phyloP scores from a whole-genome alignment of 2,888 invertebrate species.

The Cremastinae sp. region DNA sequence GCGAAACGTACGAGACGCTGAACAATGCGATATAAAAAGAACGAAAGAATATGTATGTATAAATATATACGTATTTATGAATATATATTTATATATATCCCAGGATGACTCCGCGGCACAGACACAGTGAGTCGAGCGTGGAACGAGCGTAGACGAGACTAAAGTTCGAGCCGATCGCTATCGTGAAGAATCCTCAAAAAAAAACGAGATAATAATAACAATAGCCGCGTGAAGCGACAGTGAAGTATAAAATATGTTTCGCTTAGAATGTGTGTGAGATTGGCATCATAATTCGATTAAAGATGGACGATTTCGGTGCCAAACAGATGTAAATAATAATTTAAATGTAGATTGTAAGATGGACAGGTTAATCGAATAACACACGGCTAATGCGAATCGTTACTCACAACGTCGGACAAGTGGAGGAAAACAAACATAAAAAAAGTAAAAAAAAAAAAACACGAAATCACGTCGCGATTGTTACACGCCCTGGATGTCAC shows the following conservation, averaged over 20 bases:
- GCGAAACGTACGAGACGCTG: constrained; percentile 48
- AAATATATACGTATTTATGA: neutral
- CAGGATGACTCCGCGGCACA: constrained; percentile 68
- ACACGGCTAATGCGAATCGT: constrained; percentile 38
- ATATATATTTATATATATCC: constrained; percentile 36
- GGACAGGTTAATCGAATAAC: constrained; percentile 57
- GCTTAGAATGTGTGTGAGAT: constrained; percentile 60
- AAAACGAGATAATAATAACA: constrained; percentile 24
- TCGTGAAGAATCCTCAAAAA: constrained; percentile 14
- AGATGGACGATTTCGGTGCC: constrained; percentile 76
- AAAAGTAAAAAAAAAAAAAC: constrained; percentile 39
- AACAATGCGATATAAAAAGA: constrained; percentile 19
- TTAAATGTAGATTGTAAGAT: constrained; percentile 73
- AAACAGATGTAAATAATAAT: constrained; percentile 79
- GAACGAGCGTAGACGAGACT: constrained; percentile 60
- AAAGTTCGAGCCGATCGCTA: constrained; percentile 46
- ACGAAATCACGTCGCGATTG: constrained; percentile 47
- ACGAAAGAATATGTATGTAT: constrained; percentile 4
- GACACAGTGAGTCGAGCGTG: constrained; percentile 66
- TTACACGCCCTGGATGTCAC: constrained; percentile 29
- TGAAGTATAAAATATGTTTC: constrained; percentile 50
- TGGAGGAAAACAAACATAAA: constrained; percentile 17
- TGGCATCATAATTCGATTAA: constrained; percentile 65
- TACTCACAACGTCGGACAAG: constrained; percentile 29
- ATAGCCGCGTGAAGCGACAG: constrained; percentile 46